These are phyloP conservation scores for Notodonta ziczac DNA, from an alignment of 2,888 invertebrate genomes.

Conservation along the genomic window DNA sequence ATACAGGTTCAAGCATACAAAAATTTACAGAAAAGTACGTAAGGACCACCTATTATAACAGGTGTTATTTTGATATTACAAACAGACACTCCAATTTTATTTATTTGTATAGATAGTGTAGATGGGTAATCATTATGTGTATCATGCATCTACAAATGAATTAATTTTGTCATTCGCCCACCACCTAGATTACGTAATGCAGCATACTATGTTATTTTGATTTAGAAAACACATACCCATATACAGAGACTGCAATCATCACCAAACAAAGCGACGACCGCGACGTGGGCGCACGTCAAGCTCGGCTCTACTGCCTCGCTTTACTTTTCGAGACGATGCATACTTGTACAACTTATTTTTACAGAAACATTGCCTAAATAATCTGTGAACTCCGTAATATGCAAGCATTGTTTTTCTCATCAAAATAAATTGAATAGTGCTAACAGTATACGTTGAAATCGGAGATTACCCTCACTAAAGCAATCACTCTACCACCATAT, in stretches of 20 bases:
- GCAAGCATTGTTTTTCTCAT: slow-evolving; percentile 11
- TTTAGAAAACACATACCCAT: slow-evolving; percentile 29
- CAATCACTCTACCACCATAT: too few species aligned
- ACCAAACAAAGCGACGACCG: slow-evolving; percentile 29
- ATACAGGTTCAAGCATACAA: neutral
- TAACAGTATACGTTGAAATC: too few species aligned
- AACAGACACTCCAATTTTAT: too few species aligned
- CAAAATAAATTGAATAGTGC: too few species aligned
- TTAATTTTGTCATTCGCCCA: slow-evolving; percentile 22
- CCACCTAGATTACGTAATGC: slow-evolving; percentile 24
- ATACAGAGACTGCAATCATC: slow-evolving; percentile 28
- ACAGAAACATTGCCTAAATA: slow-evolving; percentile 3
- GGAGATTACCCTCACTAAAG: too few species aligned
- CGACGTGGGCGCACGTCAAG: slow-evolving; percentile 35
- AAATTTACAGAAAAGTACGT: too few species aligned
- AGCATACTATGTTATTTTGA: slow-evolving; percentile 17
- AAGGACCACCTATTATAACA: too few species aligned
- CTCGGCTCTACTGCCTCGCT: slow-evolving; percentile 1
- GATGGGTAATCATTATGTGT: neutral
- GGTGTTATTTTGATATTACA: too few species aligned
- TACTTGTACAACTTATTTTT: neutral
- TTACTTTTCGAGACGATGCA: neutral
- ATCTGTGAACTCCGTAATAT: slow-evolving; percentile 9
- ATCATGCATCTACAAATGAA: slow-evolving; percentile 11
- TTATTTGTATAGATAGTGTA: too few species aligned